Conservation (phyloP, 2,797 vertebrate species). For the Anomalospiza imberbis region DNA sequence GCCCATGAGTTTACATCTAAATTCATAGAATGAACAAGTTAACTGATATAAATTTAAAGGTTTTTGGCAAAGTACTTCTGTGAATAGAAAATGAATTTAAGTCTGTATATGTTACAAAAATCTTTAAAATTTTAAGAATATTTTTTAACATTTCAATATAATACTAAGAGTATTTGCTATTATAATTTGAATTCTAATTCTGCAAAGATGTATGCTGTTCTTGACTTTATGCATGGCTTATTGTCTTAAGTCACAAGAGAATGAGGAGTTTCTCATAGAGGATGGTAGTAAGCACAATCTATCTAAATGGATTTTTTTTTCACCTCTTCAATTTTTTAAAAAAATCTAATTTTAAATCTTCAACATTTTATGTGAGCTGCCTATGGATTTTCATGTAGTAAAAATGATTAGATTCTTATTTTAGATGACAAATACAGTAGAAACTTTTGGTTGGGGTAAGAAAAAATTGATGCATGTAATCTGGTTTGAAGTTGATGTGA, state of each 20-base stretch:
- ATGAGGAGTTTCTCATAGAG: neutral
- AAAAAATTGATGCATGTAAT: neutral
- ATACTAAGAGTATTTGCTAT: neutral
- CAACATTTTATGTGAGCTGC: neutral
- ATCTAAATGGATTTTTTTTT: neutral
- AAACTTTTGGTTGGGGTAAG: neutral
- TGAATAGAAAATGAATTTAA: neutral
- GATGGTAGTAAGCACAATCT: neutral
- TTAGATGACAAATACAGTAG: neutral
- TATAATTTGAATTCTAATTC: neutral
- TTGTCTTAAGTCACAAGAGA: neutral
- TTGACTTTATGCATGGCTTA: neutral
- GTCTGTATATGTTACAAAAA: neutral
- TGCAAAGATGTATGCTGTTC: neutral
- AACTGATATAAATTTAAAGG: neutral
- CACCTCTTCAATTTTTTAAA: neutral
- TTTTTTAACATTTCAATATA: neutral
- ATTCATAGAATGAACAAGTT: neutral
- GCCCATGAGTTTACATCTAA: neutral
- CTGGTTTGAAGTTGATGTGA: constrained; percentile 13
- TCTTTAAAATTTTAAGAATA: neutral
- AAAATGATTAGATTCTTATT: neutral
- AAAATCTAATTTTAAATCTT: neutral
- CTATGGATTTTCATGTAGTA: neutral
- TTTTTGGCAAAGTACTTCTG: neutral